Evolutionary conservation across 64 coral and sea anemone genomes (phyloP).

Genomic region (Montipora sp.): DNA sequence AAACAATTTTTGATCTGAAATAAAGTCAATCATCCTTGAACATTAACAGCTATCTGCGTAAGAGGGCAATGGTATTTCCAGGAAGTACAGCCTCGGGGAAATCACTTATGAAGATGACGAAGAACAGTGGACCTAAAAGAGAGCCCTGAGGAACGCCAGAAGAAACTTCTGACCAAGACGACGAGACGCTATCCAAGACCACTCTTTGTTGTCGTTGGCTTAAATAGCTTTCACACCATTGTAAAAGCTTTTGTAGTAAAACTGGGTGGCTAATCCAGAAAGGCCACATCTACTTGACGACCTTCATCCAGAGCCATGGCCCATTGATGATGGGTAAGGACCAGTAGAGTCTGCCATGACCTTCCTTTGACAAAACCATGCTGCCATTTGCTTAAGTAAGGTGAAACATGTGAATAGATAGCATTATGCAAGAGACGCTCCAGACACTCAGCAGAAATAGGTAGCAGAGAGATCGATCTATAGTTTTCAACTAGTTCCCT

Average conservation of each 20-base stretch:
- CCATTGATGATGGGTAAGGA: neutral
- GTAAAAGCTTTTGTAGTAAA: neutral
- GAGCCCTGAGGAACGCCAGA: neutral
- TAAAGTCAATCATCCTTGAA: neutral
- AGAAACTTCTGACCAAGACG: neutral
- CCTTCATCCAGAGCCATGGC: neutral
- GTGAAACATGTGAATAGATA: neutral
- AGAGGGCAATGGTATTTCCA: neutral
- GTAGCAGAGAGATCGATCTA: neutral
- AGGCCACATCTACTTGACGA: neutral
- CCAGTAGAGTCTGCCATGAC: neutral
- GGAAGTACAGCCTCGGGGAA: neutral
- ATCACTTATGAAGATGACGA: neutral
- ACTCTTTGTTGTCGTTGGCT: neutral
- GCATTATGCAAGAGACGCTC: neutral
- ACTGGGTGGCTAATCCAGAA: neutral
- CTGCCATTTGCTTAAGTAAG: neutral
- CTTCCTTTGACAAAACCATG: neutral
- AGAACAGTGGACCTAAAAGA: too few relatives aligned
- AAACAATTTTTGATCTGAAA: slow-evolving; percentile 1
- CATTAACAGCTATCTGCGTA: neutral
- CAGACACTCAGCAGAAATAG: neutral
- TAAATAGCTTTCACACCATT: slow-evolving; percentile 38
- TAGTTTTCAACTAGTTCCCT: neutral
- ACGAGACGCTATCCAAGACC: slow-evolving; percentile 1